These are phyloP conservation scores for Trachelipus rathkii DNA, from an alignment of 1,140 invertebrate species.

Conservation along the genomic window DNA sequence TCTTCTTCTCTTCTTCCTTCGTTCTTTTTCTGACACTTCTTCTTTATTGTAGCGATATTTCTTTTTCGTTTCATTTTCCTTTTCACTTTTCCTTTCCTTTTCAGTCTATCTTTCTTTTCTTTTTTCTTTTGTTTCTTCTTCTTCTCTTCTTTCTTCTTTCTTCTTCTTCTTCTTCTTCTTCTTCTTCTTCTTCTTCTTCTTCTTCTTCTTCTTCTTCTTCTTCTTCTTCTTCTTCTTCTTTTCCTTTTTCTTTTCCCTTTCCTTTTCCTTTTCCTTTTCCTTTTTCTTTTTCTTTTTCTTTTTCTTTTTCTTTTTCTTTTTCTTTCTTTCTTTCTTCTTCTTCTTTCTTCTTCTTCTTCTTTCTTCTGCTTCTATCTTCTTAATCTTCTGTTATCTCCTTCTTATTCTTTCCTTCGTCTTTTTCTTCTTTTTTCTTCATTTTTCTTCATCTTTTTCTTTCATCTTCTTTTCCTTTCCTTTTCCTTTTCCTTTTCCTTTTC, in stretches of 20 bases:
- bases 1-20: too few species aligned
- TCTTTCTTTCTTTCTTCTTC: neutral
- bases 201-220: neutral
- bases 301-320: neutral
- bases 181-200: neutral
- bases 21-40: too few species aligned
- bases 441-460: too few species aligned
- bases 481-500: too few species aligned
- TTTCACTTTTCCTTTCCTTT: neutral
- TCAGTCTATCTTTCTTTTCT: too few species aligned
- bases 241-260: neutral
- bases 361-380: too few species aligned
- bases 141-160: too few species aligned
- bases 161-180: neutral
- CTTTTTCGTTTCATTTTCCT: too few species aligned
- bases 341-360: constrained; percentile 12
- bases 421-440: neutral
- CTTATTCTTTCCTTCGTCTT: neutral
- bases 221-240: neutral
- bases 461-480: too few species aligned
- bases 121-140: too few species aligned
- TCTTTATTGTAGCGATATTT: neutral
- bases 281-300: neutral
- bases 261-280: neutral
- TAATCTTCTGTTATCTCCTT: neutral